Base-by-base conservation (phyloP, 2,113 vertebrate species). In the Perca schrenkii region DNA sequence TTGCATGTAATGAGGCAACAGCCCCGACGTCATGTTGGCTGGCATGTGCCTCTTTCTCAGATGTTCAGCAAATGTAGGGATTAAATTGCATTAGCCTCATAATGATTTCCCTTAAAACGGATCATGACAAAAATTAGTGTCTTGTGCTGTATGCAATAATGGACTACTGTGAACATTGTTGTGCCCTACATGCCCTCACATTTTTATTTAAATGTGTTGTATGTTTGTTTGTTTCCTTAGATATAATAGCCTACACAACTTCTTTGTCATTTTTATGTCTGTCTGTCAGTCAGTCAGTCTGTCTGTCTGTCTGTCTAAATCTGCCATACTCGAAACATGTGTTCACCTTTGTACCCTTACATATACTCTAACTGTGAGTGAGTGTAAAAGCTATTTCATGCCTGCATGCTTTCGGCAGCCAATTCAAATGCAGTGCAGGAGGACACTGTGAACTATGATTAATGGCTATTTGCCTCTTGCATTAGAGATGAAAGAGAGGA, bases 11-110 rank as follows among this genome's bases (percentile, higher is more conserved):
- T 90, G 83, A 90, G 87, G 85, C 83, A 87, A 75, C 68, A 90
- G 34, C 79, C 56, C 85, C 36, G 74, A 87, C 80, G 91, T 88
- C 70, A 82, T 83, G 74, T 85, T 82, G 70, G 53, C 82, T 83
- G 76, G 69, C 76, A 80, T 83, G 79, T 83, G 85, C 68, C 53
- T 89, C 77, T 81, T 82, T 76, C 84, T 91, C 86, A 80, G 89
- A 93, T 76, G 89, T 28, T 28, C 28, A 28, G 28, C 87, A 92
- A 85, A 83, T 81, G 82, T 80, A 84, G 49, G 89, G 89, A 91
- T 87, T 93, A 93, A 93, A 93, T 91, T 91, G 80, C 83, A 93
- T 93, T 93, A 91, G 90, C 73, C 25, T 63, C 84, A 74, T 91
- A 93, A 94, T 94, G 91, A 92, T 94, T 92, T 91, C 87, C 82